phyloP scores from a whole-genome alignment of 2,113 vertebrate species.

The Aptenodytes forsteri region DNA sequence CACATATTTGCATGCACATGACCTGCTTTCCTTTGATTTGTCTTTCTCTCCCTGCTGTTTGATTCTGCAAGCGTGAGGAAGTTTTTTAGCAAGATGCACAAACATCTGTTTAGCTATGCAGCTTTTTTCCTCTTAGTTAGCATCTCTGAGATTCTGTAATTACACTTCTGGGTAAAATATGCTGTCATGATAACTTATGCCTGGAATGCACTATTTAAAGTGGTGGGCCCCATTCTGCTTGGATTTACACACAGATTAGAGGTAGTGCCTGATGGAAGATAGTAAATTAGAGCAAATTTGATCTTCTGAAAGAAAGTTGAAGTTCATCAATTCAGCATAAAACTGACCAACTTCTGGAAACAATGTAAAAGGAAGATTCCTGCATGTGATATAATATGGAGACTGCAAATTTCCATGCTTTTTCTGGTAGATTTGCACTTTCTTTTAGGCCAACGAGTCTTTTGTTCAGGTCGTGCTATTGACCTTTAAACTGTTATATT shows the following conservation, averaged over 20 bases:
- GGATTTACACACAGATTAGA: background rate
- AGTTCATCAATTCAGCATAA: background rate
- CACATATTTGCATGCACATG: background rate
- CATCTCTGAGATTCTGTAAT: conserved; percentile 59
- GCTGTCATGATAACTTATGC: conserved; percentile 23
- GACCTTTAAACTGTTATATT: background rate
- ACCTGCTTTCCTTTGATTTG: conserved; percentile 33
- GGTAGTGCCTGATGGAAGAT: background rate
- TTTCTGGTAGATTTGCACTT: background rate
- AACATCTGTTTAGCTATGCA: conserved; percentile 54
- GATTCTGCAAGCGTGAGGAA: background rate
- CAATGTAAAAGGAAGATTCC: background rate
- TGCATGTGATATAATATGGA: background rate
- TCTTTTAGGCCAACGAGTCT: background rate
- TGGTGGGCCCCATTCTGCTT: background rate
- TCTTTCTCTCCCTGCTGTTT: background rate
- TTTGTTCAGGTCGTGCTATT: background rate
- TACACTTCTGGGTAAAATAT: conserved; percentile 42
- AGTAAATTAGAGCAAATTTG: background rate
- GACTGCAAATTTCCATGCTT: background rate
- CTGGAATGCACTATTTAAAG: background rate
- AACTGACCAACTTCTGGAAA: background rate
- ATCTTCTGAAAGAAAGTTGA: background rate
- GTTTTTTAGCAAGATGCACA: conserved; percentile 39
- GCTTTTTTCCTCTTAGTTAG: conserved; percentile 54